Evolutionary conservation across 1,140 invertebrate genomes (phyloP), one percentile per base, ranked within the genome.

Genomic region (Drosophila rhopaloa): DNA sequence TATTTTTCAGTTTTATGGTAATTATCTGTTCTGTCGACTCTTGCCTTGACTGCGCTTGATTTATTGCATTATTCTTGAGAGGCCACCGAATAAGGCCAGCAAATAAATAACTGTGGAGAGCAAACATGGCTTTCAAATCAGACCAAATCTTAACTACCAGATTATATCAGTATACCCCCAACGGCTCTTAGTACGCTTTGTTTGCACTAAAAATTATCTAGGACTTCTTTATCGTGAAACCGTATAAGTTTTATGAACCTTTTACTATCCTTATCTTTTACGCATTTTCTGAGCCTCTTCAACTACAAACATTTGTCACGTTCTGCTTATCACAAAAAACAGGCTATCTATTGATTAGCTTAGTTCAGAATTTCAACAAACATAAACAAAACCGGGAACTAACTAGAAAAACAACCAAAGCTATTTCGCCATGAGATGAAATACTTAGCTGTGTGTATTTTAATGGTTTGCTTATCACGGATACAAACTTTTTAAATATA

Each of bases 1-100:
- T 50, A 40, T 51, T 56, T 47, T 57, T 71, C 60, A 71, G 60
- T 66, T 61, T 63, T 80, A 83, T 84, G 65, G 27, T 73, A 84
- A 83, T 83, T 72, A 84, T 67, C 38, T 63, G 24, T 61, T 57
- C 68, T 81, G 79, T 63, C 79, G 73, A 53, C 74, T 68, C 32
- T 81, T 57, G 55, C 55, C 75, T 79, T 82, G 60, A 65, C 41
- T n/a, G 40, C 41, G 41, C 44, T 16, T 83, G 72, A 85, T 84
- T 84, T 84, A 84, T 83, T 54, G 68, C 79, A 57, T 38, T 66
- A 48, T 55, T 65, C 60, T 44, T 48, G 40, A 37, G 38, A 56
- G 35, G 32, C 4, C 10, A 0, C 66, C 70, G 37, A 44, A 84
- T 80, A 84, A 60, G 43, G 66, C 54, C 7, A 59, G 40, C 41